Conservation (phyloP, 2,113 vertebrate genomes). For the Rafetus swinhoei region DNA sequence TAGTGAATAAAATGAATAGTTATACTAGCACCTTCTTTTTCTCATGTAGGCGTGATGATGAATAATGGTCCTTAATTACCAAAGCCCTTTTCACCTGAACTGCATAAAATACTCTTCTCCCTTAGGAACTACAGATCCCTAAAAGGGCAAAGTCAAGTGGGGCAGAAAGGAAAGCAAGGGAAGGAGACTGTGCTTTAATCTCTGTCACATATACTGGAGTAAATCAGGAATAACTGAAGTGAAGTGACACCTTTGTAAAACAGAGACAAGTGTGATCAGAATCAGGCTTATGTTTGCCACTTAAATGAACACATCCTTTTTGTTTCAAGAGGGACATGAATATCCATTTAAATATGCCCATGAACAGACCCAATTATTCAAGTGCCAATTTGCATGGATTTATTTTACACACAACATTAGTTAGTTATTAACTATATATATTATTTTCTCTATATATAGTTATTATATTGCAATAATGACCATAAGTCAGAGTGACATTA, state of each 20-base stretch:
- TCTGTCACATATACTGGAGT: constrained; percentile 11
- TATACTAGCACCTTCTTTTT: constrained; percentile 25
- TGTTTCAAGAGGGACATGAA: neutral
- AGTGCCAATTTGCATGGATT: neutral
- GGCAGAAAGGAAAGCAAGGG: neutral
- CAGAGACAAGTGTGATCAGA: neutral
- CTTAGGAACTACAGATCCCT: neutral
- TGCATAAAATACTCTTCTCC: neutral
- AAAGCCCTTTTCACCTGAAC: constrained; percentile 47
- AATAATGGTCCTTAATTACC: constrained; percentile 68
- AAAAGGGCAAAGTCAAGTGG: constrained; percentile 24
- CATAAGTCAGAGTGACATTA: neutral
- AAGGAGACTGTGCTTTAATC: neutral
- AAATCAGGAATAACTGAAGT: constrained; percentile 35
- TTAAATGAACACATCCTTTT: neutral
- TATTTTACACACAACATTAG: neutral
- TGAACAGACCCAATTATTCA: neutral
- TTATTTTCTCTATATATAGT: no score
- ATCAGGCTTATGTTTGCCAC: neutral
- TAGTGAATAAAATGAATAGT: constrained; percentile 60
- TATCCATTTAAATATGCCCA: neutral
- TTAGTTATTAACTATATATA: neutral
- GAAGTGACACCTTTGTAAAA: neutral
- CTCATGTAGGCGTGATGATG: constrained; percentile 54
- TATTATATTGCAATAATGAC: neutral